Evolutionary conservation across 2,888 invertebrate genomes (phyloP).

Genomic region (Mycogona germanica): DNA sequence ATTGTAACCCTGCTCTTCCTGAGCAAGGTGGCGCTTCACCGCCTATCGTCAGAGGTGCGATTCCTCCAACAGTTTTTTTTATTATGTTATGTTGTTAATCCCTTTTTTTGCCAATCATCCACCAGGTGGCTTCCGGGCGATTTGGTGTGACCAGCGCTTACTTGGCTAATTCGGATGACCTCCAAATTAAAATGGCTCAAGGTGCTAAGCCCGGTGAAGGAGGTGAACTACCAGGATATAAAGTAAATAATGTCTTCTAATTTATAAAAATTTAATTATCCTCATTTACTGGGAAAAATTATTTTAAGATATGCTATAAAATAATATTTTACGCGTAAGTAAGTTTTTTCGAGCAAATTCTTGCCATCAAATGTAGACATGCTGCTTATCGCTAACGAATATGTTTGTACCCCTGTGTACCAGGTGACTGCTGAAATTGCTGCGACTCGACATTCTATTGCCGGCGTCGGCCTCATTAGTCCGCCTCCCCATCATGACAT

Average conservation of each 20-base stretch:
- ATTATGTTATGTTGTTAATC: slow-evolving; percentile 2
- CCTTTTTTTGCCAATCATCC: no score
- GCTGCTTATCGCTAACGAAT: not conserved
- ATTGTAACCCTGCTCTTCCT: no score
- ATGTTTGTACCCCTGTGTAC: not conserved
- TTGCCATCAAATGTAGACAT: not conserved
- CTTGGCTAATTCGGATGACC: slow-evolving; percentile 91
- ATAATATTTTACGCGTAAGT: no score
- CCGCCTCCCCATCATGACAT: slow-evolving; percentile 99
- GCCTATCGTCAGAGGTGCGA: not conserved
- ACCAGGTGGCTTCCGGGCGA: slow-evolving; percentile 90
- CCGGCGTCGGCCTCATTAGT: slow-evolving; percentile 94
- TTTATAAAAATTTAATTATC: not conserved
- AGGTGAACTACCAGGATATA: slow-evolving; percentile 84
- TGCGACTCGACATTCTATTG: slow-evolving; percentile 83
- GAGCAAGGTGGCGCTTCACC: no score
- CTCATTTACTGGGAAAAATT: not conserved
- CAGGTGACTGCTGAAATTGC: slow-evolving; percentile 94
- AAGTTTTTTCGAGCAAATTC: no score
- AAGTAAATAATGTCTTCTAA: slow-evolving; percentile 37
- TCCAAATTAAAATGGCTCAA: slow-evolving; percentile 99
- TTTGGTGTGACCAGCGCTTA: slow-evolving; percentile 98
- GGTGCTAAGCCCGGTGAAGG: slow-evolving; percentile 99
- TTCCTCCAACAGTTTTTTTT: not conserved
- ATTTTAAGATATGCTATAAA: not conserved